These are phyloP conservation scores for Ginglymostoma cirratum DNA, from an alignment of 2,113 vertebrate genomes.

Conservation along the genomic window DNA sequence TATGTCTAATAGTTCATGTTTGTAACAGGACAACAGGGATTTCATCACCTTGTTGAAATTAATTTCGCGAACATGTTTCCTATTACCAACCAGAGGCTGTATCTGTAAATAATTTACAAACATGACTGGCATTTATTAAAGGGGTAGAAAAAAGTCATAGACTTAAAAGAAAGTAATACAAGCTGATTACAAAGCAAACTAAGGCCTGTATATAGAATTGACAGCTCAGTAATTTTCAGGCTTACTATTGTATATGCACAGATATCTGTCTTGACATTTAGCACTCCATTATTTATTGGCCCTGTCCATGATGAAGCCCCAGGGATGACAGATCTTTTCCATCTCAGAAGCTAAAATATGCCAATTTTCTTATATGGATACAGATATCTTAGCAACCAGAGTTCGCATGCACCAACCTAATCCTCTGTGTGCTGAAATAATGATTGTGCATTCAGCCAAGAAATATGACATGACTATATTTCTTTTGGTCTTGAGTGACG, in stretches of 20 bases:
- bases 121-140: slow-evolving; percentile 22
- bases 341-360: slow-evolving; percentile 63
- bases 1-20: not conserved
- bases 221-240: slow-evolving; percentile 74
- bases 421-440: slow-evolving; percentile 39
- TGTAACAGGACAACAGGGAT: not conserved
- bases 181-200: slow-evolving; percentile 70
- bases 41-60: slow-evolving; percentile 32
- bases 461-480: slow-evolving; percentile 34
- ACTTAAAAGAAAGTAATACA: slow-evolving; percentile 56
- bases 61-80: slow-evolving; percentile 19
- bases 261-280: slow-evolving; percentile 74
- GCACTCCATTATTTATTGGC: slow-evolving; percentile 66
- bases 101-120: slow-evolving; percentile 24
- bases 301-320: slow-evolving; percentile 66
- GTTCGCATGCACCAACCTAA: slow-evolving; percentile 51
- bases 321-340: slow-evolving; percentile 62
- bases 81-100: not conserved
- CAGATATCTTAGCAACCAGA: slow-evolving; percentile 54
- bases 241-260: slow-evolving; percentile 62
- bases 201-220: slow-evolving; percentile 62
- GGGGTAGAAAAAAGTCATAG: slow-evolving; percentile 41
- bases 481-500: slow-evolving; percentile 27
- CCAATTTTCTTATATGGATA: slow-evolving; percentile 58
- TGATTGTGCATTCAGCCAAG: slow-evolving; percentile 23